Evolutionary conservation across 2,797 vertebrate species (phyloP).

Genomic region (Lithobates sylvaticus): DNA sequence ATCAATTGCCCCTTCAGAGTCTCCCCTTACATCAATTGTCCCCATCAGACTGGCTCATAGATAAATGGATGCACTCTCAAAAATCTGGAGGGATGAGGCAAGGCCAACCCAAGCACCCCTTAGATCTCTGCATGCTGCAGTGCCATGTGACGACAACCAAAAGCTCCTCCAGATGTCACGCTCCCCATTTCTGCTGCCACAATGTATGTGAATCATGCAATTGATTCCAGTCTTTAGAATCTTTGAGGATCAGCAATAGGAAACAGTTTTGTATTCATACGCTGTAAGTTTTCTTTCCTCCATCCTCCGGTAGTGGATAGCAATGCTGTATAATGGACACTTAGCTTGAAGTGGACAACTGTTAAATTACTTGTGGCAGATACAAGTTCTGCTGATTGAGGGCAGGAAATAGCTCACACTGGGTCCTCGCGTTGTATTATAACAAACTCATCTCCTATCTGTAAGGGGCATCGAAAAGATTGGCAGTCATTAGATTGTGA

Average conservation of each 20-base stretch:
- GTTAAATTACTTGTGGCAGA: slow-evolving; percentile 57
- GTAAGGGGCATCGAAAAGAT: slow-evolving; percentile 44
- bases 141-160: not conserved
- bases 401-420: slow-evolving; percentile 54
- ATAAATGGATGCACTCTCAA: too few relatives aligned
- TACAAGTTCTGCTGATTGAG: slow-evolving; percentile 60
- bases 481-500: slow-evolving; percentile 54
- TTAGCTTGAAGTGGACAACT: slow-evolving; percentile 58
- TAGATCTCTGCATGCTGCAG: not conserved
- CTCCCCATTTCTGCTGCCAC: not conserved
- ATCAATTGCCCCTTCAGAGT: too few relatives aligned
- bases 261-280: not conserved
- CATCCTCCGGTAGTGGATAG: slow-evolving; percentile 17
- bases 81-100: too few relatives aligned
- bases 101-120: too few relatives aligned
- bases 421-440: slow-evolving; percentile 38
- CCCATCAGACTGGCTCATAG: too few relatives aligned
- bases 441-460: slow-evolving; percentile 55
- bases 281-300: not conserved
- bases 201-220: not conserved
- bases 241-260: not conserved
- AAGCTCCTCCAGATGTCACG: not conserved
- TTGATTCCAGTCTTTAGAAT: not conserved
- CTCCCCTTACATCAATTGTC: too few relatives aligned
- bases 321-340: slow-evolving; percentile 40